Base-by-base conservation (phyloP, 2,113 vertebrate genomes). In the Lophius piscatorius region DNA sequence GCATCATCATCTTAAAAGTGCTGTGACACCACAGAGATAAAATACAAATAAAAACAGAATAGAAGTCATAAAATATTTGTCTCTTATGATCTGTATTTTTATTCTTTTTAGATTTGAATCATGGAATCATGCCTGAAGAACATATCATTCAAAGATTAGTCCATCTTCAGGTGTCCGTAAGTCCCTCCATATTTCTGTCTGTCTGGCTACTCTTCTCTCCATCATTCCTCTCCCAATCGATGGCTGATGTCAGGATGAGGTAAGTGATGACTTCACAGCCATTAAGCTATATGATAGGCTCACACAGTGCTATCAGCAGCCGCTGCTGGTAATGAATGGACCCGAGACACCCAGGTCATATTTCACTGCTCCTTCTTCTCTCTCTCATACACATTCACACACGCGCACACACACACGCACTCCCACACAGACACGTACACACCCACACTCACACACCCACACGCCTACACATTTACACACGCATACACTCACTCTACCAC, bases 251-350 rank as follows among this genome's bases (percentile, higher is more conserved):
- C 82, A 82, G 59, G 79, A 84, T 85, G 86, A 88, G 78, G 82
- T 84, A 82, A 88, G 66, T 83, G 82, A 88, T 88, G 86, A 87
- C 82, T 78, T 87, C 82, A 85, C 21, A 85, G 82, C 83, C 81
- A 82, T 88, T 82, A 85, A 79, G 78, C 42, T 46, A 78, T 71
- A 80, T 70, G 81, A 85, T 83, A 81, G 87, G 84, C 46, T 69
- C 79, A 87, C 76, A 80, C 61, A 18, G 34, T 62, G 68, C 74
- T 78, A 81, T 80, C 74, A 80, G 82, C 75, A 63, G 67, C 63
- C 45, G 21, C 77, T 34, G 74, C 63, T 80, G 70, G 68, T 77
- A 84, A 82, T 80, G 78, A 80, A 83, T 74, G 72, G 75, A 74
- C 77, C 76, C 70, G 49, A 81, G 62, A 70, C 70, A 86, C 71